These are phyloP conservation scores for Drosophila silvestris DNA, from an alignment of 2,888 invertebrate species.

Conservation along the genomic window DNA sequence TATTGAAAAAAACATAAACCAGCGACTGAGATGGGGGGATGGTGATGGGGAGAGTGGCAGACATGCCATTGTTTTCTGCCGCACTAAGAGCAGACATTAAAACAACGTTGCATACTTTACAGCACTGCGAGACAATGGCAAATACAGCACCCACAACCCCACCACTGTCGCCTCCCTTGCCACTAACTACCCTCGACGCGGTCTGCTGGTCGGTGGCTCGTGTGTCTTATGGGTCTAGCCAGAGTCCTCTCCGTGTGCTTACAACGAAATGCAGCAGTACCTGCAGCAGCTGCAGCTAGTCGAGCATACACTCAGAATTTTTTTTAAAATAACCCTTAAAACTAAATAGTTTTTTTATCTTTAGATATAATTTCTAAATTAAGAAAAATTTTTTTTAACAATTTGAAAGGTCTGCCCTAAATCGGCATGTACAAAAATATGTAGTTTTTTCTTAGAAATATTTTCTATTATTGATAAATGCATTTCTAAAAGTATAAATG, in stretches of 20 bases:
- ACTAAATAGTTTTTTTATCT: neutral
- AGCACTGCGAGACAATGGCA: conserved; percentile 62
- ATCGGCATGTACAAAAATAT: too few species aligned
- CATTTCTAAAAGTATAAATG: neutral
- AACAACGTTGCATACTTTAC: conserved; percentile 76
- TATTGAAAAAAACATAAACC: neutral
- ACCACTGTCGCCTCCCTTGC: neutral
- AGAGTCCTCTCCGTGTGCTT: conserved; percentile 6
- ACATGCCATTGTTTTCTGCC: conserved; percentile 19
- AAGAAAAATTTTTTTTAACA: neutral
- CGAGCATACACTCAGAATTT: conserved; percentile 15
- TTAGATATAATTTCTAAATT: neutral
- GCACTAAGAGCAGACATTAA: conserved; percentile 56
- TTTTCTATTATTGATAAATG: conserved; percentile 6
- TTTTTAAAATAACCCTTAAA: neutral
- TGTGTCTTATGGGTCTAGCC: conserved; percentile 14
- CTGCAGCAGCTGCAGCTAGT: neutral
- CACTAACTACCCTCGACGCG: neutral
- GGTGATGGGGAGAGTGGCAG: neutral
- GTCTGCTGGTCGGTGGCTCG: neutral
- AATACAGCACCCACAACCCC: neutral
- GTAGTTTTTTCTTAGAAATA: too few species aligned
- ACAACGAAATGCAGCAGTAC: conserved; percentile 40
- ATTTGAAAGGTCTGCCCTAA: too few species aligned
- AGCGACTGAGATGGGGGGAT: neutral